A percentile compares a stretch with the other conserved stretches of the same genome.
Evolutionary conservation across 2,797 vertebrate genomes (phyloP).

Genomic region (Meda fulgida): DNA sequence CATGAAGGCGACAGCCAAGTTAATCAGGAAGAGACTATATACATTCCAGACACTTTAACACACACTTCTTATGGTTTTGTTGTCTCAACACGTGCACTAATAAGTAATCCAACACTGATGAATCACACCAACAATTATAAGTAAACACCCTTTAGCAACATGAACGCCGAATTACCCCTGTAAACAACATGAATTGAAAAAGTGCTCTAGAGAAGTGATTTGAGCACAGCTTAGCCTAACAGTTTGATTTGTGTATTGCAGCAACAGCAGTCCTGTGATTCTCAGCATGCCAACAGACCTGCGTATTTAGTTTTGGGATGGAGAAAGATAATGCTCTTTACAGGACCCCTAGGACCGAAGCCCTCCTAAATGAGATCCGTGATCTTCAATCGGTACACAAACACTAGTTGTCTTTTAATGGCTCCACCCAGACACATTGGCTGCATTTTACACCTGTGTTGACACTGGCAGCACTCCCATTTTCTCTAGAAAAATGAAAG

Average conservation of each 20-base stretch:
- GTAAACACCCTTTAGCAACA: constrained; percentile 37
- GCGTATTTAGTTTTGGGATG: constrained; percentile 30
- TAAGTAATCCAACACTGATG: constrained; percentile 11
- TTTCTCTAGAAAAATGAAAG: constrained; percentile 64
- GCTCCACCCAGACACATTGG: constrained; percentile 62
- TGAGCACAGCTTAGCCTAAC: constrained; percentile 16
- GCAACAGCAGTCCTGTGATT: constrained; percentile 9
- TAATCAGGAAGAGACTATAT: constrained; percentile 72
- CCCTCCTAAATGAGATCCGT: constrained; percentile 66
- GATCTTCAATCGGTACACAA: constrained; percentile 67
- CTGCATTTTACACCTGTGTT: constrained; percentile 71
- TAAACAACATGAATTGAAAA: constrained; percentile 17
- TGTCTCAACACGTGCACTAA: constrained; percentile 43
- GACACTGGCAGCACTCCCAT: constrained; percentile 69
- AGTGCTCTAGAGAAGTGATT: background rate
- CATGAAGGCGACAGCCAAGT: constrained; percentile 67
- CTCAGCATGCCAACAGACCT: constrained; percentile 36
- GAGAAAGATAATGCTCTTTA: constrained; percentile 57
- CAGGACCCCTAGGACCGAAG: constrained; percentile 60
- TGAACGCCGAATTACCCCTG: background rate
- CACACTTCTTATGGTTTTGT: constrained; percentile 38
- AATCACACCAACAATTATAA: constrained; percentile 57
- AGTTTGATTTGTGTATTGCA: constrained; percentile 29
- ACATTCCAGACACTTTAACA: constrained; percentile 66
- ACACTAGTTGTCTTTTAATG: constrained; percentile 54